phyloP scores from a whole-genome alignment of 2,888 invertebrate species.

The Aspidiotus destructor region DNA sequence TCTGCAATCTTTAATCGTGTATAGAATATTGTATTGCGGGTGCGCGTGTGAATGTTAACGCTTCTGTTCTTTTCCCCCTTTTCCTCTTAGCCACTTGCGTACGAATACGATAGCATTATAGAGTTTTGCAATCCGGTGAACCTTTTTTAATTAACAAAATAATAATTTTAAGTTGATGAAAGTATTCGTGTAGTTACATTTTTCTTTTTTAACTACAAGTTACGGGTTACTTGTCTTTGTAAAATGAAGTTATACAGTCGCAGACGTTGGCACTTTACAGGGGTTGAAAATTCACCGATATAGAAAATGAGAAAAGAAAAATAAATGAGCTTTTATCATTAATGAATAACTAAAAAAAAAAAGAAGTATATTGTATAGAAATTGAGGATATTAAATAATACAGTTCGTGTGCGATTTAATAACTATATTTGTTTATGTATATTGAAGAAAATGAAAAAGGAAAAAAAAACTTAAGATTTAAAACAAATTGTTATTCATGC shows the following conservation, averaged over 20 bases:
- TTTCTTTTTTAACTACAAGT: conserved; percentile 25
- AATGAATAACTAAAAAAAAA: background rate
- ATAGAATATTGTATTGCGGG: conserved; percentile 23
- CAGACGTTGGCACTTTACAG: background rate
- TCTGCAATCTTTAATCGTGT: conserved; percentile 28
- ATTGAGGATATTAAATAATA: conserved; percentile 8
- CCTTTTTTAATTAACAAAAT: background rate
- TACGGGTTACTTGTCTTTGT: conserved; percentile 16
- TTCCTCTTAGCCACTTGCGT: too few species aligned
- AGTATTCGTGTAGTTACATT: conserved; percentile 27
- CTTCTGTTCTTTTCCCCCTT: conserved; percentile 4
- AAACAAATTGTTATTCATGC: conserved; percentile 31
- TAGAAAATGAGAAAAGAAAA: conserved; percentile 8
- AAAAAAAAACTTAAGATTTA: conserved; percentile 24
- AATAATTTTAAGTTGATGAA: conserved; percentile 29
- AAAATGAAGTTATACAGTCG: conserved; percentile 11
- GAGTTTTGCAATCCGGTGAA: too few species aligned
- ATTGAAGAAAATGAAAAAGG: background rate
- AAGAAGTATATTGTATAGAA: conserved; percentile 1
- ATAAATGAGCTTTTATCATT: conserved; percentile 30
- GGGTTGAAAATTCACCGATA: conserved; percentile 15
- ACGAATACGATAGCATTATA: too few species aligned
- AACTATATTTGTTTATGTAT: conserved; percentile 15
- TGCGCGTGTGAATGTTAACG: conserved; percentile 32
- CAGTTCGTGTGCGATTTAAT: conserved; percentile 23